Conservation (phyloP, 2,888 invertebrate genomes). For the Drosophila kambysellisi region DNA sequence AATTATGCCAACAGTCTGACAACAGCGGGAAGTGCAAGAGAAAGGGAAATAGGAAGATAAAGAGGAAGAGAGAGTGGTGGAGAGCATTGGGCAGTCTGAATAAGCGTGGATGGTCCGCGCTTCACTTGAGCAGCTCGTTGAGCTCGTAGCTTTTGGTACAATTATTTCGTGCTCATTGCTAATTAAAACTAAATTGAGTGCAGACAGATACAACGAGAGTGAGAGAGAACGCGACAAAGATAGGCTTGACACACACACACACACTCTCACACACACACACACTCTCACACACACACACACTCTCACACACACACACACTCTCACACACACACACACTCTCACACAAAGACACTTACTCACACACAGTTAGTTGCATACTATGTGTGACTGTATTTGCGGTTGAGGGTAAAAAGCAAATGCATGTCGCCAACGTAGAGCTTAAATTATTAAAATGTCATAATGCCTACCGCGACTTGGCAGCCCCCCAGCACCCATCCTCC, state of each 20-base stretch:
- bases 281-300: slow-evolving; percentile 9
- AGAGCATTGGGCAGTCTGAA: slow-evolving; percentile 15
- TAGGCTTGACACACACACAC: slow-evolving; percentile 1
- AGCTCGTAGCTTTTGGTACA: slow-evolving; percentile 73
- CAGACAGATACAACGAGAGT: slow-evolving; percentile 25
- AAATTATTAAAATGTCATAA: slow-evolving; percentile 72
- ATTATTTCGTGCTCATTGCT: slow-evolving; percentile 80
- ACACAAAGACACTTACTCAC: background rate
- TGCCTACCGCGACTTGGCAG: slow-evolving; percentile 48
- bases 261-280: background rate
- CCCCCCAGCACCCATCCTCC: background rate
- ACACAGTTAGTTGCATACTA: slow-evolving; percentile 9
- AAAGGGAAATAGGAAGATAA: too few relatives aligned
- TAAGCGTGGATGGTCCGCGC: slow-evolving; percentile 29
- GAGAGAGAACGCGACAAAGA: background rate
- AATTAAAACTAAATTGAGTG: slow-evolving; percentile 80
- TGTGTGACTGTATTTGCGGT: slow-evolving; percentile 34
- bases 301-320: slow-evolving; percentile 8
- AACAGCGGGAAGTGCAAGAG: background rate
- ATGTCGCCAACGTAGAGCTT: slow-evolving; percentile 58
- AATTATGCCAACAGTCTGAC: slow-evolving; percentile 68
- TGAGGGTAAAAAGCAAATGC: slow-evolving; percentile 63
- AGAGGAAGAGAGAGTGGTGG: background rate
- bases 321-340: slow-evolving; percentile 15
- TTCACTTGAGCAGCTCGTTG: slow-evolving; percentile 67